Percentiles rank a stretch among this genome's conserved stretches.
These are phyloP conservation scores for Lucilia cuprina DNA, from an alignment of 1,140 invertebrate species.

Conservation along the genomic window DNA sequence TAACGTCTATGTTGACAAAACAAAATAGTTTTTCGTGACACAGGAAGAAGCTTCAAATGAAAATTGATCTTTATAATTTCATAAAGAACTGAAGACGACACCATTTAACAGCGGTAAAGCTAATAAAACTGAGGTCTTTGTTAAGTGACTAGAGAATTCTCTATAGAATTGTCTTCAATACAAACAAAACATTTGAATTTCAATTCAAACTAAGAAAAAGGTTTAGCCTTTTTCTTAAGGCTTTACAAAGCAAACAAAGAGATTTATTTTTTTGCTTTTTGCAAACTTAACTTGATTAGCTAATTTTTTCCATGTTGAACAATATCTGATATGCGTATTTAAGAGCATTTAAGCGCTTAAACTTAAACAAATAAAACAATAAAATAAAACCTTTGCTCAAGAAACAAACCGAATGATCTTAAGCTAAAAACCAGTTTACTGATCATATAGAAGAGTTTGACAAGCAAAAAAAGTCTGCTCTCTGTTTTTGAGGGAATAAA, in stretches of 20 bases:
- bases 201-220: no score
- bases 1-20: not conserved
- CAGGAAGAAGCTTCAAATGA: not conserved
- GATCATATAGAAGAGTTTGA: not conserved
- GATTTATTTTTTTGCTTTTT: not conserved
- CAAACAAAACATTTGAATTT: not conserved
- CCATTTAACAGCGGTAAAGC: not conserved
- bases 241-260: not conserved
- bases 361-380: not conserved
- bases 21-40: not conserved
- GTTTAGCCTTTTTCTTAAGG: not conserved
- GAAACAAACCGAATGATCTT: not conserved
- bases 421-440: not conserved
- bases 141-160: not conserved
- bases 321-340: not conserved
- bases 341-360: not conserved
- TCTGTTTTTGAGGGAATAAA: not conserved
- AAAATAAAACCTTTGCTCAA: not conserved
- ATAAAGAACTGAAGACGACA: not conserved
- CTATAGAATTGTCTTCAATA: not conserved
- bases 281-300: constrained; percentile 11
- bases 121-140: not conserved
- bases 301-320: not conserved
- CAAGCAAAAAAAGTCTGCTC: not conserved
- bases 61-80: not conserved